phyloP scores from a whole-genome alignment of 2,113 vertebrate species.

The Capreolus pygargus region DNA sequence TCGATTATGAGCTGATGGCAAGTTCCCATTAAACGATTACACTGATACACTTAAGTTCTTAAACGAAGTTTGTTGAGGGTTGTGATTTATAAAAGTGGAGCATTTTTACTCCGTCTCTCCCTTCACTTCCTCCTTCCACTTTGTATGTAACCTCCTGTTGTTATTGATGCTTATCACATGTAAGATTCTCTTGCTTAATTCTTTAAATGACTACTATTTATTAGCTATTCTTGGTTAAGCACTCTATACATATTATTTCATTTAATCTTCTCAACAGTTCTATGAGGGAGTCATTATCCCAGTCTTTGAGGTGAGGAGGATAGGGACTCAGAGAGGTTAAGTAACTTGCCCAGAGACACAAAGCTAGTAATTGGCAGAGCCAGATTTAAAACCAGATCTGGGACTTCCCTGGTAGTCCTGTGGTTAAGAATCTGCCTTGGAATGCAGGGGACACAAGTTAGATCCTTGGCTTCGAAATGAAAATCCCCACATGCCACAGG shows the following conservation, averaged over 20 bases:
- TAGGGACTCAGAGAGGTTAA: not conserved
- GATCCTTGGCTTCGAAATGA: not conserved
- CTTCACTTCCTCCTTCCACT: not conserved
- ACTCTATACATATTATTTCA: not conserved
- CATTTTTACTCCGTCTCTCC: not conserved
- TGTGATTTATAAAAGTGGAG: not conserved
- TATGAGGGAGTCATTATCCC: not conserved
- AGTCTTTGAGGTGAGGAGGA: not conserved
- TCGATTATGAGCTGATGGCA: not conserved
- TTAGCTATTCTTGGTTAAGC: not conserved
- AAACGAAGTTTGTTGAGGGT: not conserved
- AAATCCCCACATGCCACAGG: not conserved
- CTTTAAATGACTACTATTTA: not conserved
- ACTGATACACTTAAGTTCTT: not conserved
- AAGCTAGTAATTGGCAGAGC: not conserved
- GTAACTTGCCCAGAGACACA: not conserved
- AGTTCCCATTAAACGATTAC: not conserved
- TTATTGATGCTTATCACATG: not conserved
- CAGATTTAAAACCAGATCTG: not conserved
- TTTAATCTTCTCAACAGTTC: not conserved
- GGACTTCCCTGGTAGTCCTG: not conserved
- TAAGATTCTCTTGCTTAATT: not conserved
- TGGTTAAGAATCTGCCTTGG: not conserved
- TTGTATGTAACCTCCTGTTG: not conserved
- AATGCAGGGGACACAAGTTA: not conserved